Conservation (phyloP, 2,113 vertebrate species). For the Vicugna pacos region DNA sequence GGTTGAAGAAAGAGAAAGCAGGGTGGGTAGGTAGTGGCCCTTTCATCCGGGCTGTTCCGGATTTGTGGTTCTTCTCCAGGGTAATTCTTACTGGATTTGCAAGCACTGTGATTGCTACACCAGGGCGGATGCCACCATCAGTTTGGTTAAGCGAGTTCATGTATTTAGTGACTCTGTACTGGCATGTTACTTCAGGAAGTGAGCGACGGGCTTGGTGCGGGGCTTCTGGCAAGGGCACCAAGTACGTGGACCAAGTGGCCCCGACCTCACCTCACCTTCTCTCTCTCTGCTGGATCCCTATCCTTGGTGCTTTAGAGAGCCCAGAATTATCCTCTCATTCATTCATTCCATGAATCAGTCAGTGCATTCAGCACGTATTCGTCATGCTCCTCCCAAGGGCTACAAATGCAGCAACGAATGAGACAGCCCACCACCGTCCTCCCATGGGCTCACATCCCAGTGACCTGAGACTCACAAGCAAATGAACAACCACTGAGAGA, state of each 20-base stretch:
- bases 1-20: background rate
- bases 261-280: background rate
- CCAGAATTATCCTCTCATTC: background rate
- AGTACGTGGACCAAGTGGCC: background rate
- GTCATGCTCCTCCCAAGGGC: background rate
- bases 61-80: background rate
- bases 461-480: background rate
- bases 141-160: background rate
- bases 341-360: background rate
- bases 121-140: background rate
- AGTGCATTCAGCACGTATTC: background rate
- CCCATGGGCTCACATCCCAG: background rate
- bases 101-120: background rate
- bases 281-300: background rate
- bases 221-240: background rate
- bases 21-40: background rate
- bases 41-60: background rate
- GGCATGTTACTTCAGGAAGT: background rate
- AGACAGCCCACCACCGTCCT: background rate
- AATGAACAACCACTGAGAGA: background rate
- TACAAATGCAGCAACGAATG: background rate
- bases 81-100: background rate
- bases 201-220: background rate
- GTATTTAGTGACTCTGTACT: background rate
- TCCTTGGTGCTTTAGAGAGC: background rate